Base-by-base conservation (phyloP, 2,113 vertebrate species). In the Crotalus horridus region DNA sequence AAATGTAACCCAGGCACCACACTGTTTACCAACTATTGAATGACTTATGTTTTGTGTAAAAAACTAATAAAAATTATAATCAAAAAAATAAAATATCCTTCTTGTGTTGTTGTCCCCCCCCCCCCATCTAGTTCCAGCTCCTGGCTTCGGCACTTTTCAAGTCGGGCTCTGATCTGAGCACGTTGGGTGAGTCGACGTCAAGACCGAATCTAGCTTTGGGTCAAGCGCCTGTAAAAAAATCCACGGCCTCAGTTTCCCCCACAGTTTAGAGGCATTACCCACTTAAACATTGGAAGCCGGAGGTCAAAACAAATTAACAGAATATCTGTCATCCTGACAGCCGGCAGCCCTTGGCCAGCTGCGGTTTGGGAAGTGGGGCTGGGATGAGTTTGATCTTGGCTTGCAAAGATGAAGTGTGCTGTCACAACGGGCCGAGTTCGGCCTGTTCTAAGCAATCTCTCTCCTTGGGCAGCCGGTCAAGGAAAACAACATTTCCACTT, bases 91-190 rank as follows among this genome's bases (percentile, higher is more conserved):
- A 81, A 92, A 85, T 89, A 94, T 89, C 54, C 43, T 74, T 89
- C 54, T 88, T 91, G 87, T 96, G 88, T 96, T 89, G 15, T 81
- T 7, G 13, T 39, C 51, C 94, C 90, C 3, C 26, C 26, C 26
- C 51, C 51, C 1, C 9, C 51, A 56, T 95, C 90, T 96, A 99
- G 99, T 99, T 99, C 96, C 99, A 99, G 97, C 98, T 99, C 54
- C 98, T 99, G 90, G 99, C 99, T 92, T 99, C 99, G 12, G 99
- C 99, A 3, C 98, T 99, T 64, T 99, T 99, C 97, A 99, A 99
- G 96, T 99, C 98, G 94, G 98, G 98, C 96, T 99, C 99, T 0
- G 99, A 99, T 97, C 99, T 99, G 97, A 99, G 99, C 96, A 98
- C 99, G 92, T 97, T 99, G 43, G 99, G 99, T 99, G 97, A 98